Base-by-base conservation (phyloP, 2,797 vertebrate species). In the Periophthalmus magnuspinnatus region DNA sequence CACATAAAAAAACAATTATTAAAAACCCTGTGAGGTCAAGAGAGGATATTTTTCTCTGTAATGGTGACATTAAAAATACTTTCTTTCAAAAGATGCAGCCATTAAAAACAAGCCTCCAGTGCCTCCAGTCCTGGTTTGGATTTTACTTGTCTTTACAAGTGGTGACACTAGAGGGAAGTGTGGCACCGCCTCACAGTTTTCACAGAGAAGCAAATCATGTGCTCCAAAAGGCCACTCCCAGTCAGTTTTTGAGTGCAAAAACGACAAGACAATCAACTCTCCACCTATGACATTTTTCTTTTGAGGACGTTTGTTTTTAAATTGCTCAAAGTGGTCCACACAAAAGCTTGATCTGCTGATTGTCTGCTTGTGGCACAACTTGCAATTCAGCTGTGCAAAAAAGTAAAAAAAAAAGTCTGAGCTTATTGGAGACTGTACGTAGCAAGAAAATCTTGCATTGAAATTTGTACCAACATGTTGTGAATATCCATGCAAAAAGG, bases 241-340 rank as follows among this genome's bases (percentile, higher is more conserved):
- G 81, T 86, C 45, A 48, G 68, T 63, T 47, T 61, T 63, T 69
- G 69, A 86, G 81, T 85, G 87, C 76, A 88, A 90, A 64, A 90
- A 94, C 91, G 90, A 90, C 86, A 67, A 86, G 82, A 86, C 92
- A 90, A 91, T 86, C 89, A 86, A 65, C 58, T 74, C 71, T 82
- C 74, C 86, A 85, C 91, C 91, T 91, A 84, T 63, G 66, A 88
- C 66, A 60, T 47, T 68, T n/a, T 60, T 60, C 89, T 90, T 94
- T 90, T 94, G 92, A 94, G 93, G 92, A 93, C 86, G 34, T 88
- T 86, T 91, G 59, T 86, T 17, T 32, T 87, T 91, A 87, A 93
- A 92, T 87, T 89, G 90, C 83, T 80, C 85, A 80, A 86, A 88
- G 83, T 81, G 89, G 92, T 91, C 92, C 87, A 86, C 88, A 87